These are phyloP conservation scores for Notodonta dromedarius DNA, from an alignment of 2,888 invertebrate genomes.

Conservation along the genomic window DNA sequence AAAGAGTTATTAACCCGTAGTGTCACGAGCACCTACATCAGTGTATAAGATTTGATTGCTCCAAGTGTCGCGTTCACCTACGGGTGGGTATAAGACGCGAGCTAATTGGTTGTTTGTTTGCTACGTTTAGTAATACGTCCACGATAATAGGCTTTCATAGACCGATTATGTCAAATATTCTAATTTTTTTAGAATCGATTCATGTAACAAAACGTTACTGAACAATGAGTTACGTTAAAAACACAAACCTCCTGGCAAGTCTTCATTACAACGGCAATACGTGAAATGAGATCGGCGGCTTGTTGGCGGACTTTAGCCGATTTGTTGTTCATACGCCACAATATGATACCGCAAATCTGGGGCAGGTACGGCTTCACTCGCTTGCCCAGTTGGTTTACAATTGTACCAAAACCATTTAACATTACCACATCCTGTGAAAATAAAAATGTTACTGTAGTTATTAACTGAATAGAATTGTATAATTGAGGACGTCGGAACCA, in stretches of 20 bases:
- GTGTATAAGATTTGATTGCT: too few relatives aligned
- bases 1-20: too few relatives aligned
- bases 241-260: constrained; percentile 95
- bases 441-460: neutral
- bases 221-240: neutral
- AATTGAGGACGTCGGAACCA: too few relatives aligned
- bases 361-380: constrained; percentile 99
- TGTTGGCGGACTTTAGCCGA: constrained; percentile 99
- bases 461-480: too few relatives aligned
- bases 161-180: too few relatives aligned
- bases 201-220: neutral
- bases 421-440: constrained; percentile 95
- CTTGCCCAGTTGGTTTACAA: constrained; percentile 98
- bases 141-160: too few relatives aligned
- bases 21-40: too few relatives aligned
- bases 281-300: constrained; percentile 99
- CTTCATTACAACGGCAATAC: constrained; percentile 99
- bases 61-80: too few relatives aligned
- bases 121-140: too few relatives aligned
- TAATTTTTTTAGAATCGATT: too few relatives aligned
- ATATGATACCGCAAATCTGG: constrained; percentile 99
- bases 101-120: too few relatives aligned
- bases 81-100: too few relatives aligned
- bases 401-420: constrained; percentile 99
- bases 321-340: constrained; percentile 99